These are phyloP conservation scores for Prionailurus viverrinus DNA, from an alignment of 2,113 vertebrate species.

Conservation along the genomic window DNA sequence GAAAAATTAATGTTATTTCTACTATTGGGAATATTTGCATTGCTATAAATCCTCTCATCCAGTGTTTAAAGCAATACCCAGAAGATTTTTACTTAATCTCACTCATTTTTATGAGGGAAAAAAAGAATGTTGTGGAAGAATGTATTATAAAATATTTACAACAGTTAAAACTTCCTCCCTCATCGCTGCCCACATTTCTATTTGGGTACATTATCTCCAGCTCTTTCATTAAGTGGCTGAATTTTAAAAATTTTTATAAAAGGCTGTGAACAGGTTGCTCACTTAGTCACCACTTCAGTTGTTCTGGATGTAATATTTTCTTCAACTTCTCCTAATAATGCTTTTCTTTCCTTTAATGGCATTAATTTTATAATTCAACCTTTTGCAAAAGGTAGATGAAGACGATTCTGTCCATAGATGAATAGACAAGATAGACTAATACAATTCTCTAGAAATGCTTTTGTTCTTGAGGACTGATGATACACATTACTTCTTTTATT, in stretches of 20 bases:
- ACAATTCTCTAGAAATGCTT: slow-evolving; percentile 43
- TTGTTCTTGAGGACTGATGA: slow-evolving; percentile 39
- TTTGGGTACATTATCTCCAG: slow-evolving; percentile 19
- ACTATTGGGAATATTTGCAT: slow-evolving; percentile 33
- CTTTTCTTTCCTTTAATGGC: slow-evolving; percentile 63
- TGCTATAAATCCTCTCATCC: slow-evolving; percentile 36
- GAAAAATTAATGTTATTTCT: slow-evolving; percentile 50
- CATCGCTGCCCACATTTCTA: neutral
- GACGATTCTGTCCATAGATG: slow-evolving; percentile 5
- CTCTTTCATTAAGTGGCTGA: slow-evolving; percentile 38
- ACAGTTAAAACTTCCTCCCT: neutral
- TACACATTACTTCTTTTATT: neutral
- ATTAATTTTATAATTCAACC: slow-evolving; percentile 46
- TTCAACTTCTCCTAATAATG: slow-evolving; percentile 46
- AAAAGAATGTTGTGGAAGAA: slow-evolving; percentile 15
- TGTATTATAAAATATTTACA: slow-evolving; percentile 59
- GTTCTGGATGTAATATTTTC: slow-evolving; percentile 39
- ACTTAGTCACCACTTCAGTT: neutral
- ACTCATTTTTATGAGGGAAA: neutral
- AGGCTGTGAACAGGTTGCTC: neutral
- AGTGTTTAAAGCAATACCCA: slow-evolving; percentile 31
- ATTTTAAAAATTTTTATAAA: slow-evolving; percentile 45
- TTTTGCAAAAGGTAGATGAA: slow-evolving; percentile 44
- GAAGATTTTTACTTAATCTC: slow-evolving; percentile 37
- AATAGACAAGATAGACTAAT: slow-evolving; percentile 41